These are phyloP conservation scores for Campylorhamphus procurvoides DNA, from an alignment of 2,113 vertebrate species.

Conservation along the genomic window DNA sequence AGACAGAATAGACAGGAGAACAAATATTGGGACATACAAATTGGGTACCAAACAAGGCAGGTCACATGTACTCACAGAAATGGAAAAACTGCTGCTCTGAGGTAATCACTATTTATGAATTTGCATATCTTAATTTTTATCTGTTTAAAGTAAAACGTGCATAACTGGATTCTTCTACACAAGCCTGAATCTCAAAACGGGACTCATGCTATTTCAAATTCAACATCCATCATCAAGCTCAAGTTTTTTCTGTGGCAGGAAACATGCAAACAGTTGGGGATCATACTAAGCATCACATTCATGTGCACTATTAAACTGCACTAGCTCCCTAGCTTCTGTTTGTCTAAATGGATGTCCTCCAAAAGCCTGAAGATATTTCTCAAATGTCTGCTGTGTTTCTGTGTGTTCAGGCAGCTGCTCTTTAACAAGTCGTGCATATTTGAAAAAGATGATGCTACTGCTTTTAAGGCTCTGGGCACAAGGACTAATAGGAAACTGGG, in stretches of 20 bases:
- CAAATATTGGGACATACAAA: conserved; percentile 93
- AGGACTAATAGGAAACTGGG: neutral
- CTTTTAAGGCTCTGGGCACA: neutral
- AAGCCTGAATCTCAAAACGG: neutral
- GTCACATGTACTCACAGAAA: conserved; percentile 89
- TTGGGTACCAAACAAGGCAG: conserved; percentile 91
- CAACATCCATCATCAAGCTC: neutral
- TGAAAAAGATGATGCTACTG: neutral
- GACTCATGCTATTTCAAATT: accelerated
- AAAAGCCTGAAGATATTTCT: neutral
- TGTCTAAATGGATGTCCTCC: neutral
- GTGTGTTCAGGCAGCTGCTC: neutral
- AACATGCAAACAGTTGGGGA: neutral
- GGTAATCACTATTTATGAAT: conserved; percentile 73
- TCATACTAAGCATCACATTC: neutral
- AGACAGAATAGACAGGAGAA: conserved; percentile 92
- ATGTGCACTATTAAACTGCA: neutral
- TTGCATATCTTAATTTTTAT: neutral
- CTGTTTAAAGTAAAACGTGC: neutral
- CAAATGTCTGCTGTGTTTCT: neutral
- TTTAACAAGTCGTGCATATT: neutral
- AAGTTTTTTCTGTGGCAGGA: neutral
- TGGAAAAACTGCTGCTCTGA: conserved; percentile 82
- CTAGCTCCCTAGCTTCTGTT: neutral
- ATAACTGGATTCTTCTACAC: neutral